A percentile compares a stretch with the other conserved stretches of the same genome.
Conservation (phyloP, 2,888 invertebrate genomes). For the Acleris laterana region DNA sequence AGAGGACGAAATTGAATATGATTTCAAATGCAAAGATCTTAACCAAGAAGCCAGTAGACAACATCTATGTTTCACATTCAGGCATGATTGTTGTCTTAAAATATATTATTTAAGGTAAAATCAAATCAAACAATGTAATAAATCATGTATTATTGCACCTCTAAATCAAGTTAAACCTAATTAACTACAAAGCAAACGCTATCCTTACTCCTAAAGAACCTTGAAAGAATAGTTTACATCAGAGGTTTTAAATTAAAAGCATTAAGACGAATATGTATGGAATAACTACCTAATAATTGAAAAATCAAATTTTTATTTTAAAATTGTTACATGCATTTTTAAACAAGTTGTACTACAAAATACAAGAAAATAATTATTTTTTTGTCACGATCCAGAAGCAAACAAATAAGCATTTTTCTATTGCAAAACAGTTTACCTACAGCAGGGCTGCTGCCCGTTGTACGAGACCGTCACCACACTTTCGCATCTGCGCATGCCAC, state of each 20-base stretch:
- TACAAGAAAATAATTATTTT: slow-evolving; percentile 66
- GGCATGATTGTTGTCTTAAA: too few species aligned
- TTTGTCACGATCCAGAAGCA: slow-evolving; percentile 72
- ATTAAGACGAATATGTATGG: background rate
- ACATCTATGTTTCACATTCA: too few species aligned
- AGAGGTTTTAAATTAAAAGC: slow-evolving; percentile 1
- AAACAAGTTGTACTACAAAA: slow-evolving; percentile 58
- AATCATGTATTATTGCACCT: too few species aligned
- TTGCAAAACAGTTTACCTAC: slow-evolving; percentile 66
- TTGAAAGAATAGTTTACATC: background rate
- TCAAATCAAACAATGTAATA: too few species aligned
- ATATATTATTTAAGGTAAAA: too few species aligned
- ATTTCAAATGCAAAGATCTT: too few species aligned
- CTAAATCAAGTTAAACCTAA: too few species aligned
- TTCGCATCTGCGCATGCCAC: slow-evolving; percentile 71
- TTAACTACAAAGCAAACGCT: too few species aligned
- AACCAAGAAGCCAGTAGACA: too few species aligned
- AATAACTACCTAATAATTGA: background rate
- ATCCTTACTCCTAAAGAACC: too few species aligned
- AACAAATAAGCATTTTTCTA: slow-evolving; percentile 73
- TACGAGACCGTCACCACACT: slow-evolving; percentile 74
- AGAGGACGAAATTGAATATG: too few species aligned
- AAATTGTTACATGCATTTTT: slow-evolving; percentile 25
- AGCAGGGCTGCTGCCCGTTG: slow-evolving; percentile 59
- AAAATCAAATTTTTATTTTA: background rate